These are phyloP conservation scores for human (Homo sapiens) DNA, from an alignment of 2,113 vertebrate species.

Conservation along the genomic window DNA sequence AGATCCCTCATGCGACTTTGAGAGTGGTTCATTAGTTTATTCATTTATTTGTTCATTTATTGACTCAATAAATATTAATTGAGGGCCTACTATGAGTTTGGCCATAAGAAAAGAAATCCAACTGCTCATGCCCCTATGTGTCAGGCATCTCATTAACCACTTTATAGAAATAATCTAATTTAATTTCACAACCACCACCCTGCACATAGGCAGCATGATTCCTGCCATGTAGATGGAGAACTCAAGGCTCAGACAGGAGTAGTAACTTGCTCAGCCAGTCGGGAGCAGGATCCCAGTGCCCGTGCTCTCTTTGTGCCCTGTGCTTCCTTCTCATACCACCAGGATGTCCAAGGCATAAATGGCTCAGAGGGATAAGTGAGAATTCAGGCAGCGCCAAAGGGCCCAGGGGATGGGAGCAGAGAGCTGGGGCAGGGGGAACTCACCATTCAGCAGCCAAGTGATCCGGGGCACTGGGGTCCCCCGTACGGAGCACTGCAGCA, in stretches of 20 bases:
- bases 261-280: not conserved
- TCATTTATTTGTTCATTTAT: not conserved
- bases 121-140: not conserved
- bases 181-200: not conserved
- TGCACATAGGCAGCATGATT: not conserved
- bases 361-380: not conserved
- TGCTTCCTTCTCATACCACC: not conserved
- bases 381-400: not conserved
- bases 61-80: not conserved
- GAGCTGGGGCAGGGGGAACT: constrained; percentile 59
- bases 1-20: not conserved
- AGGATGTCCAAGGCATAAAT: not conserved
- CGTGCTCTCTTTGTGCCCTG: too few species aligned
- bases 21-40: not conserved
- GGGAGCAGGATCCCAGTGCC: not conserved
- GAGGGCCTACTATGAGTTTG: not conserved
- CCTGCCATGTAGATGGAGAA: not conserved
- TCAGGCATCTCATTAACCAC: not conserved
- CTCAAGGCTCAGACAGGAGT: not conserved
- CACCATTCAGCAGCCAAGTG: constrained; percentile 92
- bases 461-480: constrained; percentile 85
- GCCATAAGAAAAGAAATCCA: not conserved
- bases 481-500: constrained; percentile 86
- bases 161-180: not conserved
- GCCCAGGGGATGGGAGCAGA: not conserved